phyloP scores from a whole-genome alignment of 1,140 invertebrate species.

The Drosophila melanica region DNA sequence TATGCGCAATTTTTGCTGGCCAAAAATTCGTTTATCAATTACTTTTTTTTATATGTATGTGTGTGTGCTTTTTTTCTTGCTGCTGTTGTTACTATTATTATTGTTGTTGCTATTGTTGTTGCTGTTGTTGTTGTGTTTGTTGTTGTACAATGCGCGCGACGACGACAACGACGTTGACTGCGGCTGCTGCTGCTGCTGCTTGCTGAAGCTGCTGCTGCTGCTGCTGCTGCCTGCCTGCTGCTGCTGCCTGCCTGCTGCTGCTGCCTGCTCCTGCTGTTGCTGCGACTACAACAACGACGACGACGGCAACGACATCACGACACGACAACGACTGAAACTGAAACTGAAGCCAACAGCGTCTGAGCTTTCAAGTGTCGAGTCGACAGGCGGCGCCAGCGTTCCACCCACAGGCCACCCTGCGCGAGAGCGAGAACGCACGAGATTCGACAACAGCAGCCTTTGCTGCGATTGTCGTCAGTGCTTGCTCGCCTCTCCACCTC shows the following conservation, averaged over 20 bases:
- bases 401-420: constrained; percentile 9
- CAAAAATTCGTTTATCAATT: constrained; percentile 20
- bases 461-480: constrained; percentile 50
- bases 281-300: constrained; percentile 71
- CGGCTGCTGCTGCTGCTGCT: constrained; percentile 34
- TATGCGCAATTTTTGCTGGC: constrained; percentile 59
- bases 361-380: constrained; percentile 54
- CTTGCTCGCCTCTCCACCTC: constrained; percentile 3
- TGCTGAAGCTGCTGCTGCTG: constrained; percentile 10
- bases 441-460: not conserved
- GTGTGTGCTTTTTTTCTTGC: constrained; percentile 23
- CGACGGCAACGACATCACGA: constrained; percentile 82
- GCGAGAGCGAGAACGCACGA: not conserved
- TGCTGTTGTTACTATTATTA: constrained; percentile 30
- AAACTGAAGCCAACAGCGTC: constrained; percentile 56
- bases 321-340: constrained; percentile 80
- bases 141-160: constrained; percentile 54
- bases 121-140: constrained; percentile 33
- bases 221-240: constrained; percentile 12
- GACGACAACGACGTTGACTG: constrained; percentile 41
- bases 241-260: constrained; percentile 20
- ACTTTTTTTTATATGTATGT: constrained; percentile 12
- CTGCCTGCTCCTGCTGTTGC: constrained; percentile 40
- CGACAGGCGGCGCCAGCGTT: constrained; percentile 34
- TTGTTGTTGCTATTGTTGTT: constrained; percentile 33